Base-by-base conservation (phyloP, 2,888 invertebrate species). In the Machimus rusticus region DNA sequence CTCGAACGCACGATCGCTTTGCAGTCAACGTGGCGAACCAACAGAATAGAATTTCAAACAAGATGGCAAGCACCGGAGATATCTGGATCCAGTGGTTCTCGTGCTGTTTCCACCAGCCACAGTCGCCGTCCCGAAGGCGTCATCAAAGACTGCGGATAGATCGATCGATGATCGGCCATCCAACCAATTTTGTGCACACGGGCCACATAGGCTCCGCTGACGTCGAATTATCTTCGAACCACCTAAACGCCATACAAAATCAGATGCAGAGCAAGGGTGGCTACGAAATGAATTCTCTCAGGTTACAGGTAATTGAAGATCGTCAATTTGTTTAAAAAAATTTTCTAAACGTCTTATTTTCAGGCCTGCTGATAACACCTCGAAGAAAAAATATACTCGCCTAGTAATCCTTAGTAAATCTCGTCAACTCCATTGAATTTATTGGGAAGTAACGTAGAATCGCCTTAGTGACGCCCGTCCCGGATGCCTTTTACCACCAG, bases 201-300 rank as follows among this genome's bases (percentile, higher is more conserved):
- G 95, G 92, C 46, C 97, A 97, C 92, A 96, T 97, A 91, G 97
- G 99, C 34, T 97, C 98, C 28, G 96, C 96, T 85, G 98, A 99
- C 92, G 95, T 98, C 88, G 96, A 97, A 92, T 95, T 97, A 94
- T 96, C 96, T 31, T 95, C 95, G 88, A 96, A 96, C 90, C 95
- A 98, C 93, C 94, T 98, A 89, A 95, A 96, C 91, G 96, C 97
- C 90, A 95, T 98, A 91, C 98, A 98, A 93, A 96, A 96, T 91
- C 98, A 98, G 93, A 98, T 99, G 98, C 96, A 97, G 93, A 97
- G 98, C 93, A 99, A 99, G 94, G 98, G 98, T 86, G 98, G 98
- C 90, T 98, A 98, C 92, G 97, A 98, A 92, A 95, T 95, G 93
- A 93, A 92, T 89, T 92, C 93, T 88, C 91, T 92, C 90, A 91